Base-by-base conservation (phyloP, 2,113 vertebrate genomes). In the Lampris megalopsis region DNA sequence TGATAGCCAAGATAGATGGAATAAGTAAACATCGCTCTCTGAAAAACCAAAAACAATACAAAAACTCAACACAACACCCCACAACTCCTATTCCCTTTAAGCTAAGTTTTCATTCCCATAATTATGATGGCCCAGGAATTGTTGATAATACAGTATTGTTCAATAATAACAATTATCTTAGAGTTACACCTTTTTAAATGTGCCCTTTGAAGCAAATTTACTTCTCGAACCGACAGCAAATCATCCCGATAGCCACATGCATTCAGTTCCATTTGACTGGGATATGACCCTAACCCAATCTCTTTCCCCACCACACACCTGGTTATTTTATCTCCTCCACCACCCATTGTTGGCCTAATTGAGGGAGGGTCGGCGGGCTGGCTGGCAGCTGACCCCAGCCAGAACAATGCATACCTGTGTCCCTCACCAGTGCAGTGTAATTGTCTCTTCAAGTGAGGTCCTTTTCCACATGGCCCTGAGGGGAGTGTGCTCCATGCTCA, bases 391-490 rank as follows among this genome's bases (percentile, higher is more conserved):
- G 93, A 92, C 92, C 92, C 82, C 81, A 45, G 73, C 86, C 84
- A 79, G 68, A 89, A 94, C 92, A 94, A 93, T 92, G 92, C 92
- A 91, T 92, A 92, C 92, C 91, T 93, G 89, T 88, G 84, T 87
- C 84, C 86, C 85, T 88, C 85, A 80, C 85, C 86, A 88, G 77
- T 56, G 60, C 86, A 70, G 77, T 86, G 88, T 88, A 89, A 93
- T 92, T 92, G 91, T 92, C 88, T 93, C 87, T 75, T 87, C 88
- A 91, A 93, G 91, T 89, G 86, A 84, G 85, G 80, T 73, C 79
- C 85, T 67, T 73, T 85, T 87, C 72, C 68, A 82, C 79, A 73
- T 3, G 50, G 69, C 68, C 89, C 83, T 41, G 64, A 84, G 89
- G 91, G 83, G 45, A 82, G 83, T 82, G 60, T 60, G 72, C 68